These are phyloP conservation scores for Trichopoda pennipes DNA, from an alignment of 2,888 invertebrate species.

Conservation along the genomic window DNA sequence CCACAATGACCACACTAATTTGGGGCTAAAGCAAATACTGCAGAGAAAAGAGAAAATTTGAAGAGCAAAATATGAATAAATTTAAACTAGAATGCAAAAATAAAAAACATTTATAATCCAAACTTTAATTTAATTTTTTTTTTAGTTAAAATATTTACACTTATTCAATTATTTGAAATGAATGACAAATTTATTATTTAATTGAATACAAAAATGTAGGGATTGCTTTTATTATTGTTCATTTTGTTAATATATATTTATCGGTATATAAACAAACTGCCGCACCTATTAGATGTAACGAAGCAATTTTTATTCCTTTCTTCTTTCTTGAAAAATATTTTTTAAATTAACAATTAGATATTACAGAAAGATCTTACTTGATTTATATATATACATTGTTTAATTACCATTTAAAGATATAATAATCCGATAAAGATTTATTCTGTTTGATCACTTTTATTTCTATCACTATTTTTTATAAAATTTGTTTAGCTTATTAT, in stretches of 20 bases:
- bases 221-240: no score
- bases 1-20: constrained; percentile 2
- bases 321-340: background rate
- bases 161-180: no score
- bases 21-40: background rate
- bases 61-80: no score
- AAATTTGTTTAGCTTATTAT: background rate
- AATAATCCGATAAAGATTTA: constrained; percentile 24
- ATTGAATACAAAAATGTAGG: no score
- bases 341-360: constrained; percentile 15
- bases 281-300: constrained; percentile 64
- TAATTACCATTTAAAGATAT: constrained; percentile 56
- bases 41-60: background rate
- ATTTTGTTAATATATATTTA: background rate
- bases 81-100: no score
- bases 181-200: no score
- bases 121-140: no score
- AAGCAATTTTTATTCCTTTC: constrained; percentile 49
- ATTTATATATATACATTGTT: background rate
- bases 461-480: background rate
- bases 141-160: no score
- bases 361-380: background rate
- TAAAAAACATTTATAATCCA: no score
- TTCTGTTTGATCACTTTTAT: constrained; percentile 41
- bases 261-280: constrained; percentile 37